Evolutionary conservation across 2,797 vertebrate species (phyloP).

Genomic region (Manis pentadactyla): DNA sequence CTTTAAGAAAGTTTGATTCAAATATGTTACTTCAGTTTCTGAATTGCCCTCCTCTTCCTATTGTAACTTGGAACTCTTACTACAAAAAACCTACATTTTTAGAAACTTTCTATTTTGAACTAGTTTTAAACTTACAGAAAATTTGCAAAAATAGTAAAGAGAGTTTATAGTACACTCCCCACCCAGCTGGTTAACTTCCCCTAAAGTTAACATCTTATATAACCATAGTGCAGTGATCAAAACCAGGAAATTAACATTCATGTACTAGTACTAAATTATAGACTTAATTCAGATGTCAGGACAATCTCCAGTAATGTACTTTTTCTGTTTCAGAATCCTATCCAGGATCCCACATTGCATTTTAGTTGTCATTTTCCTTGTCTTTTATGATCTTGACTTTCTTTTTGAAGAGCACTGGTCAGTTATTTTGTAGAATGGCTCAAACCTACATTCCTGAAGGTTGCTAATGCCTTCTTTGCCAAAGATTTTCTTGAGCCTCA

Average conservation of each 20-base stretch:
- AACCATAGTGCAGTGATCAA: background rate
- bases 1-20: constrained; percentile 7
- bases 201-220: constrained; percentile 5
- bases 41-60: background rate
- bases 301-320: background rate
- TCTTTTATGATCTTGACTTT: constrained; percentile 12
- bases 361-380: constrained; percentile 16
- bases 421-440: background rate
- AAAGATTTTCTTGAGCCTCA: background rate
- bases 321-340: background rate
- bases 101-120: constrained; percentile 37
- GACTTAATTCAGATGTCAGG: background rate
- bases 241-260: constrained; percentile 21
- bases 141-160: background rate
- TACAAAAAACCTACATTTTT: background rate
- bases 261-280: background rate
- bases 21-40: constrained; percentile 4
- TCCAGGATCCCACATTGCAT: background rate
- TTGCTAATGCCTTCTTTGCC: background rate
- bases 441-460: background rate
- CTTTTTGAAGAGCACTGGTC: background rate
- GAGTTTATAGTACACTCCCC: background rate
- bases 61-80: background rate
- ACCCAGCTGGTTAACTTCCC: background rate
- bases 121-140: constrained; percentile 53